Evolutionary conservation across 2,113 vertebrate genomes (phyloP).

Genomic region (Anthoscopus minutus): DNA sequence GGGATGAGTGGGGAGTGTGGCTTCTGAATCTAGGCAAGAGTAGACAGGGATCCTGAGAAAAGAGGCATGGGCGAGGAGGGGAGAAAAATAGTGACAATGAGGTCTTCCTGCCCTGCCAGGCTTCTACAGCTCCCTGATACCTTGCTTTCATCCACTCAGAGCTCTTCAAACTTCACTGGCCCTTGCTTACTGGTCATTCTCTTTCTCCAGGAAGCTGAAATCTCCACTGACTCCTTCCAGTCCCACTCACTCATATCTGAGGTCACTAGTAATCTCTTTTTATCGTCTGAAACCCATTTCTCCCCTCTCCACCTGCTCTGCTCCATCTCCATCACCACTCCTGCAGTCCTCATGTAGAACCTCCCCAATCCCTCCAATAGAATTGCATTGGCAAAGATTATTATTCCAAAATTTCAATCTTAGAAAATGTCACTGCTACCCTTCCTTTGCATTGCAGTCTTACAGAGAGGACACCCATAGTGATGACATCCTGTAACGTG

Average conservation of each 20-base stretch:
- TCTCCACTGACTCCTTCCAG: not conserved
- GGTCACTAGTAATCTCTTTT: not conserved
- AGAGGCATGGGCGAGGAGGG: not conserved
- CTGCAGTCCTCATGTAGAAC: not conserved
- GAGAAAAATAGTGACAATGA: not conserved
- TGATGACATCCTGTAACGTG: not conserved
- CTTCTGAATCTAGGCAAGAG: not conserved
- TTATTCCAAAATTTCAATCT: not conserved
- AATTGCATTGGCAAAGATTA: not conserved
- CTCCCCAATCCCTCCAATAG: not conserved
- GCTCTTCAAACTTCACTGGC: not conserved
- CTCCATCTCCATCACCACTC: not conserved
- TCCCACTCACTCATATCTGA: not conserved
- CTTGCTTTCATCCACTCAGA: not conserved
- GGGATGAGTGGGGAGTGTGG: not conserved
- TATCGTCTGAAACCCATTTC: not conserved
- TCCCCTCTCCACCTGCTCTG: not conserved
- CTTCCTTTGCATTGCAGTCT: not conserved
- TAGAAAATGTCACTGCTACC: not conserved
- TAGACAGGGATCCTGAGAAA: not conserved
- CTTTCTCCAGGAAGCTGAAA: not conserved
- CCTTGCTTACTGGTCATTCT: not conserved
- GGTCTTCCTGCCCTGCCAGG: not conserved
- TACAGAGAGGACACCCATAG: not conserved
- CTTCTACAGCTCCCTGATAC: not conserved